Percentiles rank a stretch among this genome's conserved stretches.
Conservation (phyloP, 2,888 invertebrate species). For the Dolichopus griseipennis region DNA sequence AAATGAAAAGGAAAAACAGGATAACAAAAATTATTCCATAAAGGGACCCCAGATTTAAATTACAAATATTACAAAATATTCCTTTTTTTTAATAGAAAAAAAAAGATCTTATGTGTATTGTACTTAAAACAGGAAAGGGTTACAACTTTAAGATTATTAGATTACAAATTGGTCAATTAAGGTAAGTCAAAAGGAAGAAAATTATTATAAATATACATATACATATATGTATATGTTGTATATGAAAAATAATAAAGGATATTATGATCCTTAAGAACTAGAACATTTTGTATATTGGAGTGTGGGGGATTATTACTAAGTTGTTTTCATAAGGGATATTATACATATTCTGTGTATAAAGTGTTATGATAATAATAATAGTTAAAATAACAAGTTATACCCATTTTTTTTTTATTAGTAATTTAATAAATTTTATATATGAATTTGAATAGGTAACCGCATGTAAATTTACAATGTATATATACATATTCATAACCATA, state of each 20-base stretch:
- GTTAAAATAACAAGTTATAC: no score
- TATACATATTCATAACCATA: no score
- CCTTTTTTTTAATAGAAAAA: neutral
- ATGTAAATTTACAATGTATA: no score
- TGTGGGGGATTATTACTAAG: no score
- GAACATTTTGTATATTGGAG: no score
- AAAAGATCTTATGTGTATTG: neutral
- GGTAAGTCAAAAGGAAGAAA: slow-evolving; percentile 3
- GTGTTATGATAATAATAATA: no score
- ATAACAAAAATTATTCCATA: neutral
- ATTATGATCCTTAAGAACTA: no score
- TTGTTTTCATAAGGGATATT: neutral
- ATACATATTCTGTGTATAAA: no score
- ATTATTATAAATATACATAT: neutral
- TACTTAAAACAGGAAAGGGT: neutral
- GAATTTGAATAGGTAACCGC: no score
- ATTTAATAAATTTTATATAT: no score
- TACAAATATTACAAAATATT: no score
- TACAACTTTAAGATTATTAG: slow-evolving; percentile 4
- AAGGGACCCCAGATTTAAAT: neutral
- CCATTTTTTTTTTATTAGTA: no score
- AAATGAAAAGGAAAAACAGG: neutral
- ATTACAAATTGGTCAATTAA: slow-evolving; percentile 6
- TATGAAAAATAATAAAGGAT: neutral
- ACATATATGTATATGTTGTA: neutral